Evolutionary conservation across 23 tunicate genomes (phyloP).

Genomic region (Phallusia fumigata): DNA sequence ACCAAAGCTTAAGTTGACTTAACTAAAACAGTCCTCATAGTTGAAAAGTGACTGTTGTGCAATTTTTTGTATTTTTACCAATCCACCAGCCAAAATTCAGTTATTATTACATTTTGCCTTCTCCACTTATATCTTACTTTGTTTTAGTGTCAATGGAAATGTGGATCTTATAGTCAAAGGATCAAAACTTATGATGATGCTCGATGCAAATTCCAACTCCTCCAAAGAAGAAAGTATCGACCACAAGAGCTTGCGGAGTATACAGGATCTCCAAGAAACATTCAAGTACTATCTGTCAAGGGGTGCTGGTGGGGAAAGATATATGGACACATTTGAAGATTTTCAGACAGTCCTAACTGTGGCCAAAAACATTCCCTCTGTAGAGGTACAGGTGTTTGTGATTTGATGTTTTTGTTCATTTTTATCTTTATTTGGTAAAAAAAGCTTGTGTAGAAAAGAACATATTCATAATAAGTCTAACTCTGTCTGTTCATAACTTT

Average conservation of each 20-base stretch:
- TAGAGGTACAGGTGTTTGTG: conserved; percentile 22
- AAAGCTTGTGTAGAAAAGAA: too few relatives aligned
- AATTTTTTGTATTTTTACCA: too few relatives aligned
- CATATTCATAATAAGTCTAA: too few relatives aligned
- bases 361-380: conserved; percentile 36
- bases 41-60: too few relatives aligned
- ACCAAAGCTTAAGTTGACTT: too few relatives aligned
- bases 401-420: too few relatives aligned
- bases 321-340: conserved; percentile 43
- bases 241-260: conserved; percentile 26
- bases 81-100: too few relatives aligned
- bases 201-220: conserved; percentile 40
- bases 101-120: too few relatives aligned
- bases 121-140: not conserved
- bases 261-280: conserved; percentile 58
- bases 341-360: conserved; percentile 49
- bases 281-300: conserved; percentile 58
- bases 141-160: conserved; percentile 67
- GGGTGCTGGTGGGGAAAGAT: conserved; percentile 93
- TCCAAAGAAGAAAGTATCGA: conserved; percentile 25
- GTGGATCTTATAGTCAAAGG: conserved; percentile 85
- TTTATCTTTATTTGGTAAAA: too few relatives aligned
- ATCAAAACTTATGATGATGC: conserved; percentile 30
- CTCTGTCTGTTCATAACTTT: too few relatives aligned
- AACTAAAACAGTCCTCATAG: too few relatives aligned